Evolutionary conservation across 2,888 invertebrate species (phyloP), one percentile per base, ranked within the genome.

Genomic region (Heliconius aoede): DNA sequence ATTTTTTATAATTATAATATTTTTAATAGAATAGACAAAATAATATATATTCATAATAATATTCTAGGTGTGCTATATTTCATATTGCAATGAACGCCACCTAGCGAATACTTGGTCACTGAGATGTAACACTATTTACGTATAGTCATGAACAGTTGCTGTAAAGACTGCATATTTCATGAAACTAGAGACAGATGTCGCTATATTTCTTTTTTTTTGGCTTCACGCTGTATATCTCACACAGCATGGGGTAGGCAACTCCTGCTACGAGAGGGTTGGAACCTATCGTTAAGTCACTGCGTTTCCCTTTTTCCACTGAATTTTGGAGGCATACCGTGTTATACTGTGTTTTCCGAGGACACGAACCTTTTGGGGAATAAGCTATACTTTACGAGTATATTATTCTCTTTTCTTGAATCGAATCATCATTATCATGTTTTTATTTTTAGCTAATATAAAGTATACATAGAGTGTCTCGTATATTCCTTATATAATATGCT

Each of bases 101-200:
- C 68, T 69, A 69, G 51, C 24, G 65, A 15, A 24, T 40, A 65
- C 36, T 24, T 4, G 2, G 15, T 26, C 24, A 64, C 64, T 64
- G 36, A 13, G 5, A 40, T 60, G 24, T 64, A 30, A 24, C 36
- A 64, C 36, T 36, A 24, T 65, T 65, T 36, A 36, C 24, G 24
- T 65, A 15, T 72, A 40, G 71, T 26, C 21, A 28, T 58, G 36
- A 32, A 72, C 24, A 60, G 26, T 60, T 60, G 40, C 61, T 61
- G 36, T 40, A 61, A 72, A 26, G 40, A 60, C 9, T 21, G 26
- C 1, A 8, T 36, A 72, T 21, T 72, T 58, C 26, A 36, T 28
- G 61, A 18, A 24, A 28, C 13, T 28, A 32, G 26, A 36, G 32
- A 24, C 60, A 72, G 72, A 72, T 72, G 72, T 72, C 72, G 72